Evolutionary conservation across 1,140 invertebrate species (phyloP).

Genomic region (Ceratina japonica): DNA sequence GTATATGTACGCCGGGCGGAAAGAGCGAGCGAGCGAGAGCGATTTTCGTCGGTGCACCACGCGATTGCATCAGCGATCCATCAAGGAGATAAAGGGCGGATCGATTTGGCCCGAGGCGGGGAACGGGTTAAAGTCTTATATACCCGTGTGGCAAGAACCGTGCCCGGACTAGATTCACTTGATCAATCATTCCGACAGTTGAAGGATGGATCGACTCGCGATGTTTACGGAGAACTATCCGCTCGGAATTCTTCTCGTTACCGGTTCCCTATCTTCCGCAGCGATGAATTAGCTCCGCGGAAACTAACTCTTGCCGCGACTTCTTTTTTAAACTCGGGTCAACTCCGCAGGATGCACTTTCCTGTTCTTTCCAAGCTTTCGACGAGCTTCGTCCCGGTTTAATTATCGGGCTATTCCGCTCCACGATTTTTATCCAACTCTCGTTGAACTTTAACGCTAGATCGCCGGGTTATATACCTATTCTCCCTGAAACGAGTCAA

Average conservation of each 20-base stretch:
- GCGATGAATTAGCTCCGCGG: conserved; percentile 10
- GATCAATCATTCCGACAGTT: conserved; percentile 65
- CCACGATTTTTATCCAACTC: no score
- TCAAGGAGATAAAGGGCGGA: conserved; percentile 64
- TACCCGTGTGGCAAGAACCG: conserved; percentile 53
- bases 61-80: conserved; percentile 65
- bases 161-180: conserved; percentile 60
- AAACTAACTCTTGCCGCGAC: conserved; percentile 34
- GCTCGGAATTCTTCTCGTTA: conserved; percentile 57
- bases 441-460: no score
- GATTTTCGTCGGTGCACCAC: conserved; percentile 54
- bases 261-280: neutral
- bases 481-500: no score
- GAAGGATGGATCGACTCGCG: conserved; percentile 60
- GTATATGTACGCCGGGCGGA: neutral
- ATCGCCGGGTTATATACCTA: no score
- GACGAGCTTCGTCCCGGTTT: no score
- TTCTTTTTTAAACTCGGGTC: conserved; percentile 8
- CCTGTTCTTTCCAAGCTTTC: no score
- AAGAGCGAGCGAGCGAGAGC: conserved; percentile 31
- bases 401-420: no score
- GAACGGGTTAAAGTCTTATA: conserved; percentile 61
- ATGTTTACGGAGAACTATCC: conserved; percentile 52
- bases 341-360: no score
- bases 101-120: conserved; percentile 54